Conservation (phyloP, 1,140 invertebrate species). For the Pseudomyrmex flavicornis region DNA sequence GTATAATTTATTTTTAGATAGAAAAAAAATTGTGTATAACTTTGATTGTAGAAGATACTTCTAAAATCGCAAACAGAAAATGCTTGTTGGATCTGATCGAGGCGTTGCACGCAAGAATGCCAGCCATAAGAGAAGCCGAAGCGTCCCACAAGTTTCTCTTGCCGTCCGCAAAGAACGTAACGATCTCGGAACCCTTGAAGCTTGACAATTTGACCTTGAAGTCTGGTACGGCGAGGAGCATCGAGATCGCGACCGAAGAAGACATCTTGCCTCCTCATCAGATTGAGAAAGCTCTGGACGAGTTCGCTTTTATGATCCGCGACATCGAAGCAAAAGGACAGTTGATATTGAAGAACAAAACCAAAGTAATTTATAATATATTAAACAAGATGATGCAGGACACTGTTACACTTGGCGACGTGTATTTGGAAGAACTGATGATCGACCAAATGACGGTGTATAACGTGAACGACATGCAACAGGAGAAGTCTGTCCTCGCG, state of each 20-base stretch:
- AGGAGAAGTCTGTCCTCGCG: not conserved
- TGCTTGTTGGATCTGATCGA: constrained; percentile 56
- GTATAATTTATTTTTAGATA: not conserved
- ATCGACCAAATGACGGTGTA: constrained; percentile 65
- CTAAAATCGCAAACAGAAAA: constrained; percentile 7
- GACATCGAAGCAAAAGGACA: not conserved
- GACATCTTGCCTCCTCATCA: constrained; percentile 45
- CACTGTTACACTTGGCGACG: constrained; percentile 47
- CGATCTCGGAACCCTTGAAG: constrained; percentile 16
- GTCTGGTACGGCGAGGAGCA: constrained; percentile 37
- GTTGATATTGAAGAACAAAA: not conserved
- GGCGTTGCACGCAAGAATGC: constrained; percentile 47
- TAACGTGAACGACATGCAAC: constrained; percentile 1
- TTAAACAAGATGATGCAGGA: constrained; percentile 3
- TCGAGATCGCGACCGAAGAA: constrained; percentile 25
- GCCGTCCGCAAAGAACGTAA: constrained; percentile 38
- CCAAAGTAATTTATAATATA: not conserved
- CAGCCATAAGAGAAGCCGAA: constrained; percentile 35
- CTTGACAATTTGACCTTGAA: constrained; percentile 42
- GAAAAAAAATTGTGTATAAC: constrained; percentile 45
- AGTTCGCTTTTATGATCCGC: constrained; percentile 13
- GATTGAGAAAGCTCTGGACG: constrained; percentile 12
- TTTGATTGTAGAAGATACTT: not conserved
- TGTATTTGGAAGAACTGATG: constrained; percentile 57
- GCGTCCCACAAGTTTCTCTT: constrained; percentile 49